These are phyloP conservation scores for Muscicapa adusta DNA, from an alignment of 2,113 vertebrate genomes.

Conservation along the genomic window DNA sequence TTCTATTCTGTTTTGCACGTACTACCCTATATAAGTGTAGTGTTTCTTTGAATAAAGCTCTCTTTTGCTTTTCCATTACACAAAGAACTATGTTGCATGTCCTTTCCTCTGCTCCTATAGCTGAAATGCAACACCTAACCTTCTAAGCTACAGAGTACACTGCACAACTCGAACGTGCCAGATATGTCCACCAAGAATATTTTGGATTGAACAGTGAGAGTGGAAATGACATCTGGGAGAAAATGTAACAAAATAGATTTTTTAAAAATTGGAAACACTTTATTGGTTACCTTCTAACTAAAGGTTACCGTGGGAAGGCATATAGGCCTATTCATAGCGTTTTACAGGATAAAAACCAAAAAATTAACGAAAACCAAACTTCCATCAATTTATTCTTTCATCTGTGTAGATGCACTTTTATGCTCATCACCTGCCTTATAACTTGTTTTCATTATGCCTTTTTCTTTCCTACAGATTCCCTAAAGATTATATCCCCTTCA, in stretches of 20 bases:
- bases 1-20: too few relatives aligned
- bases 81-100: too few relatives aligned
- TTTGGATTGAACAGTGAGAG: background rate
- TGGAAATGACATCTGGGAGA: background rate
- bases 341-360: background rate
- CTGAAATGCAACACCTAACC: background rate
- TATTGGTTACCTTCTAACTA: background rate
- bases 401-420: background rate
- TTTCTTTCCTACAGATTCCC: background rate
- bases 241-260: background rate
- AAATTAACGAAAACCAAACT: background rate
- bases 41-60: too few relatives aligned
- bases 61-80: too few relatives aligned
- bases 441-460: background rate
- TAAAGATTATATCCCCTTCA: background rate
- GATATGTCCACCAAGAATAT: background rate
- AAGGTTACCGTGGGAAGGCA: background rate
- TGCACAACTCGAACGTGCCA: background rate
- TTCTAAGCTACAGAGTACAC: background rate
- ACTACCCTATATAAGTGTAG: too few relatives aligned
- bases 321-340: background rate
- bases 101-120: too few relatives aligned
- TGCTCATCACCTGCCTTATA: background rate
- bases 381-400: background rate
- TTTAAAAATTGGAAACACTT: background rate